A percentile compares a stretch with the other conserved stretches of the same genome.
phyloP scores from a whole-genome alignment of 1,140 invertebrate genomes.

The Octopus sinensis region DNA sequence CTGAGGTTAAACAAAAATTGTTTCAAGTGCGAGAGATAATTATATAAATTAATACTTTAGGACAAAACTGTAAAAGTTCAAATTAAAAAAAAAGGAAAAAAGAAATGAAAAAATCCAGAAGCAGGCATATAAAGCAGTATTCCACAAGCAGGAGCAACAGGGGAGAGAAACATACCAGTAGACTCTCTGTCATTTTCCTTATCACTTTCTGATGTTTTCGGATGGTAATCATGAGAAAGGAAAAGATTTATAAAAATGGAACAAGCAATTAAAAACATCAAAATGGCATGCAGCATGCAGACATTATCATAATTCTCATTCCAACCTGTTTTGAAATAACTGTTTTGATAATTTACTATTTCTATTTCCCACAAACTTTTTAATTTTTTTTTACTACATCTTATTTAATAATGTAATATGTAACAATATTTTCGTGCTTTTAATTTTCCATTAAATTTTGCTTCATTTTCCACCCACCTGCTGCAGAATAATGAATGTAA shows the following conservation, averaged over 20 bases:
- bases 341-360: too few species aligned
- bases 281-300: background rate
- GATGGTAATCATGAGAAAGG: constrained; percentile 1
- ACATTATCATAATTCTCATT: constrained; percentile 2
- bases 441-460: too few species aligned
- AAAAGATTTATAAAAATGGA: constrained; percentile 14
- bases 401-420: too few species aligned
- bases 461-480: too few species aligned
- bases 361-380: too few species aligned
- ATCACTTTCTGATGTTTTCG: constrained; percentile 26
- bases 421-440: too few species aligned
- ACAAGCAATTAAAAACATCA: constrained; percentile 11
- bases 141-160: constrained; percentile 14
- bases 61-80: too few species aligned
- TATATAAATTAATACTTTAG: too few species aligned
- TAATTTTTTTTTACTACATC: too few species aligned
- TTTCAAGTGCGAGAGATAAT: too few species aligned
- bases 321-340: background rate
- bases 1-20: too few species aligned
- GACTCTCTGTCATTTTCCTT: constrained; percentile 38
- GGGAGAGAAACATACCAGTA: constrained; percentile 28
- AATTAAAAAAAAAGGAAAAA: constrained; percentile 22
- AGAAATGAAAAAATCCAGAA: constrained; percentile 26
- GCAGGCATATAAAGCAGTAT: background rate
- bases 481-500: too few species aligned